A percentile compares a stretch with the other conserved stretches of the same genome.
These are phyloP conservation scores for Urocyon cinereoargenteus DNA, from an alignment of 2,797 vertebrate genomes.

Conservation along the genomic window DNA sequence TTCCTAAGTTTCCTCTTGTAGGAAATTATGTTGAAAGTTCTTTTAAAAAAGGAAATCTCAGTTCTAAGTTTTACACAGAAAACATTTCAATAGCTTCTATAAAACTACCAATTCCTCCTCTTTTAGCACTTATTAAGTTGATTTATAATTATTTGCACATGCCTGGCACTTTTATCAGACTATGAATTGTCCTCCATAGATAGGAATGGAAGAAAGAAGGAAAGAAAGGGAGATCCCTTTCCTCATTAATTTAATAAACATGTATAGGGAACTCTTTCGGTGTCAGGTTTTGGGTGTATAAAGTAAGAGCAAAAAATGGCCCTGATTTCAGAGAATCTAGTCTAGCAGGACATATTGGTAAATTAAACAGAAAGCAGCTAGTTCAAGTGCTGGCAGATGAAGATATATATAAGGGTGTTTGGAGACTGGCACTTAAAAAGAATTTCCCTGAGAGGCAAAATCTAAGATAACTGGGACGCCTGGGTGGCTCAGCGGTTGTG, in stretches of 20 bases:
- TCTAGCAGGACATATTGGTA: not conserved
- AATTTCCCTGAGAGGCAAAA: not conserved
- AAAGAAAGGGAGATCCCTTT: not conserved
- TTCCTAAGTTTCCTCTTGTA: not conserved
- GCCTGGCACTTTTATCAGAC: not conserved
- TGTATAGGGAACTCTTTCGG: not conserved
- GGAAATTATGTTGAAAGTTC: not conserved
- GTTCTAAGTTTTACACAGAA: constrained; percentile 10
- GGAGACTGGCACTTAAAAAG: not conserved
- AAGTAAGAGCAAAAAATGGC: not conserved
- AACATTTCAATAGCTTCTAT: not conserved
- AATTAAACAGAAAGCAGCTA: not conserved
- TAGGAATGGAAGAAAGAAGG: not conserved
- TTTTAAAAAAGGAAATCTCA: not conserved
- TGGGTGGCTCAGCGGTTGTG: no score
- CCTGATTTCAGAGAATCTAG: not conserved
- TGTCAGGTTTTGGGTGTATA: not conserved
- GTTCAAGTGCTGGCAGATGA: not conserved
- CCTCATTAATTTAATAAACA: not conserved
- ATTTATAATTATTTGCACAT: not conserved
- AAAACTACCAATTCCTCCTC: not conserved
- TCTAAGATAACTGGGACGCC: not conserved
- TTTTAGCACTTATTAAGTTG: not conserved
- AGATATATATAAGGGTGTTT: not conserved
- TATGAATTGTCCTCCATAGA: not conserved